Evolutionary conservation across 2,797 vertebrate species (phyloP), one percentile per base, ranked within the genome.

Genomic region (Argya squamiceps): DNA sequence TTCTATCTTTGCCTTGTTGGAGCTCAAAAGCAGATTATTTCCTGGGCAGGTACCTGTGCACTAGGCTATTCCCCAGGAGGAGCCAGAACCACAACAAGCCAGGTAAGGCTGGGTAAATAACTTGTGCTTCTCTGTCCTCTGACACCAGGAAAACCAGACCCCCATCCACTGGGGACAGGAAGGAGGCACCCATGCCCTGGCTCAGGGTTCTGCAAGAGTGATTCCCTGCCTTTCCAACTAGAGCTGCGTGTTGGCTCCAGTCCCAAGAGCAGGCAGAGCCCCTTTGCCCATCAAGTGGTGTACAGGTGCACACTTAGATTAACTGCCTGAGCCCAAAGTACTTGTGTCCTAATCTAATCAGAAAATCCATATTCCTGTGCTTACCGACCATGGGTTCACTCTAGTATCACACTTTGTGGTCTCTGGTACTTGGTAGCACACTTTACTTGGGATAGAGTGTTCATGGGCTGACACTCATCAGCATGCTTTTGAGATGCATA

Each of bases 221-320:
- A 22, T 8, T 73, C 43, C 36, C 39, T 50, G 55, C 16, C 30
- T 58, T 82, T 74, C 49, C 2, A 0, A 13, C 19, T 8, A 6
- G 39, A 73, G 46, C n/a, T 89, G 34, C 30, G n/a, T 41, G 22
- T 39, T 8, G 3, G 23, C 47, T 88, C 39, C 49, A 22, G 43
- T 24, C 46, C 59, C 6, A 0, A 36, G 50, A 55, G 50, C 43
- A 17, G n/a, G 27, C 47, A 58, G 63, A 39, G 36, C 18, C 30
- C 30, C 23, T 81, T 34, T 53, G 29, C 15, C 53, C 1, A 0
- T 21, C 44, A 12, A 9, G 13, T 1, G 1, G 65, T 1, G 4
- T 29, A 69, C 15, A 49, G 46, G 27, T 20, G n/a, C 47, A 12
- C 0, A 2, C 14, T 68, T 30, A 39, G 39, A 47, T 60, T 44